phyloP scores from a whole-genome alignment of 2,888 invertebrate species.

The Keiferia lycopersicella region DNA sequence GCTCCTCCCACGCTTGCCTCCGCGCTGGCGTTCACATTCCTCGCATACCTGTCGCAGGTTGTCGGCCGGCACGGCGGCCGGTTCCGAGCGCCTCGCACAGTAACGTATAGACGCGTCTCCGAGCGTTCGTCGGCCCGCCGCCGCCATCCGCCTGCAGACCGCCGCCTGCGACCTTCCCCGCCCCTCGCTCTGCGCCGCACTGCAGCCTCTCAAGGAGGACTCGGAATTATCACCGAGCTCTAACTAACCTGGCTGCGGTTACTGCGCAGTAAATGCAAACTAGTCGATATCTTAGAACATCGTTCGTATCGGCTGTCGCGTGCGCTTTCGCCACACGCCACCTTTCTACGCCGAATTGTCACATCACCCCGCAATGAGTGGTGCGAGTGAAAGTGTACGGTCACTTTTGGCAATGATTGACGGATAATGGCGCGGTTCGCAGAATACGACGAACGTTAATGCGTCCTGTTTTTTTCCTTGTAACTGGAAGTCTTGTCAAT shows the following conservation, averaged over 20 bases:
- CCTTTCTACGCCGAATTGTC: slow-evolving; percentile 46
- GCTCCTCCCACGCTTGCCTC: slow-evolving; percentile 70
- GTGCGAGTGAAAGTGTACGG: slow-evolving; percentile 21
- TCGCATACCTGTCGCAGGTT: slow-evolving; percentile 71
- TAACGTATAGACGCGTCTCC: slow-evolving; percentile 64
- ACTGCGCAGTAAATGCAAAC: slow-evolving; percentile 49
- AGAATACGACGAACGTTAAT: not conserved
- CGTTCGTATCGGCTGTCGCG: slow-evolving; percentile 41
- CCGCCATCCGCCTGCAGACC: slow-evolving; percentile 33
- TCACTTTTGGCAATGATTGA: slow-evolving; percentile 21
- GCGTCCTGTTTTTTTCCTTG: slow-evolving; percentile 10
- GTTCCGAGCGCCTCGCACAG: slow-evolving; percentile 65
- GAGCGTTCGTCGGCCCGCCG: slow-evolving; percentile 53
- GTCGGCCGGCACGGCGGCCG: slow-evolving; percentile 68
- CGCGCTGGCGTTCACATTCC: slow-evolving; percentile 71
- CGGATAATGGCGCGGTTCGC: slow-evolving; percentile 4
- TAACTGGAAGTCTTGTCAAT: slow-evolving; percentile 1
- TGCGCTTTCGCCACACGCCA: slow-evolving; percentile 48
- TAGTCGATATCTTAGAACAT: slow-evolving; percentile 41
- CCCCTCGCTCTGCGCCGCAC: slow-evolving; percentile 35
- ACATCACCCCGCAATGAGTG: slow-evolving; percentile 35
- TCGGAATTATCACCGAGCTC: slow-evolving; percentile 40
- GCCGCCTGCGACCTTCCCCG: slow-evolving; percentile 38
- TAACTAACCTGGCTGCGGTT: slow-evolving; percentile 42
- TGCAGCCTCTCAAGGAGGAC: slow-evolving; percentile 37